Evolutionary conservation across 2,888 invertebrate species (phyloP).

Genomic region (Plebejus argus): DNA sequence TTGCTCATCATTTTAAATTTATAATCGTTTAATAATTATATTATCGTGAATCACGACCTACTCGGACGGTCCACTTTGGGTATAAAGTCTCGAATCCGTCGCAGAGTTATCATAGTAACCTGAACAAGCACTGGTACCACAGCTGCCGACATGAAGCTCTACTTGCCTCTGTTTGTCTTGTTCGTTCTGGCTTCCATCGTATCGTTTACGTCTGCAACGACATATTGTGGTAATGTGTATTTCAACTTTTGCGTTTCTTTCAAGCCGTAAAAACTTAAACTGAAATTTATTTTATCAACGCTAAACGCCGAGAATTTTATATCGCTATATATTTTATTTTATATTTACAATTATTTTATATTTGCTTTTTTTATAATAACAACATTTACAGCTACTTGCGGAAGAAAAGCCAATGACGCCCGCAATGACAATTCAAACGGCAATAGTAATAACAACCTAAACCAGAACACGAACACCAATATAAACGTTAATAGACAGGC

Average conservation of each 20-base stretch:
- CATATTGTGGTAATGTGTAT: neutral
- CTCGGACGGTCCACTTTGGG: neutral
- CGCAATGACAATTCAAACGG: neutral
- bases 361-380: neutral
- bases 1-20: too few relatives aligned
- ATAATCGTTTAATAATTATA: neutral
- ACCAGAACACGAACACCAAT: neutral
- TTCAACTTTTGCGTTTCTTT: too few relatives aligned
- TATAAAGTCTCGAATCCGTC: neutral
- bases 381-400: neutral
- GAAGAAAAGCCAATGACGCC: neutral
- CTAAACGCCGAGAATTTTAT: too few relatives aligned
- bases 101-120: neutral
- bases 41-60: neutral
- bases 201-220: neutral
- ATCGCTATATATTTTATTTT: neutral
- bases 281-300: too few relatives aligned
- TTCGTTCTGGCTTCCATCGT: neutral
- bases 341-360: neutral
- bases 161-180: neutral
- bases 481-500: neutral
- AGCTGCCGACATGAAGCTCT: constrained; percentile 7
- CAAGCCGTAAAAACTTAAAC: too few relatives aligned
- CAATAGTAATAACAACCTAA: neutral
- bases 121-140: neutral